phyloP scores from a whole-genome alignment of 2,113 vertebrate genomes.

The Dromiciops gliroides region DNA sequence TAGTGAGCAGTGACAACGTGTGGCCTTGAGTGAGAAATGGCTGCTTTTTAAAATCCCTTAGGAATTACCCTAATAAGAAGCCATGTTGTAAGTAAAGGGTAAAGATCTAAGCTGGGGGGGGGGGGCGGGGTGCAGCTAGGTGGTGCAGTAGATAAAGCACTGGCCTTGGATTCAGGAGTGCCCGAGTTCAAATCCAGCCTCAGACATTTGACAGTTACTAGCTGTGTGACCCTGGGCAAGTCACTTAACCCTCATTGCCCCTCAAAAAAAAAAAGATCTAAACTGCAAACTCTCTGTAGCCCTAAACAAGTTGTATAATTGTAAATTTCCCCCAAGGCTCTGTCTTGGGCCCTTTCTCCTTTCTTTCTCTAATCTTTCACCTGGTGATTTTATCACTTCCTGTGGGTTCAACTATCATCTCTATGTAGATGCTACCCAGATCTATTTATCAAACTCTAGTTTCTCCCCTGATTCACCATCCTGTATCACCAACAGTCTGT shows the following conservation, averaged over 20 bases:
- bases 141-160: too few relatives aligned
- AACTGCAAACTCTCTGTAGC: not conserved
- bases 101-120: not conserved
- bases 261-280: too few relatives aligned
- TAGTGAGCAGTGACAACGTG: not conserved
- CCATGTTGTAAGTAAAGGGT: not conserved
- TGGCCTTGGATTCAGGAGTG: too few relatives aligned
- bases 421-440: not conserved
- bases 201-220: too few relatives aligned
- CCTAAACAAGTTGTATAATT: not conserved
- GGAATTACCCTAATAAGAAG: not conserved
- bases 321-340: not conserved
- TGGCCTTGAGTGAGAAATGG: not conserved
- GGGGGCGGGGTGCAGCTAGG: too few relatives aligned
- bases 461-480: not conserved
- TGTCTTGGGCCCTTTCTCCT: not conserved
- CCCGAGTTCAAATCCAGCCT: too few relatives aligned
- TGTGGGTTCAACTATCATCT: too few relatives aligned
- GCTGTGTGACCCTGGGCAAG: too few relatives aligned
- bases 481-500: too few relatives aligned
- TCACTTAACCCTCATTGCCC: too few relatives aligned
- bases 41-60: constrained; percentile 6
- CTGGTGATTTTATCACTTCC: not conserved
- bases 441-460: not conserved
- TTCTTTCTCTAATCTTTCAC: not conserved